These are phyloP conservation scores for Gallinago stenura DNA, from an alignment of 2,797 vertebrate genomes.

Conservation along the genomic window DNA sequence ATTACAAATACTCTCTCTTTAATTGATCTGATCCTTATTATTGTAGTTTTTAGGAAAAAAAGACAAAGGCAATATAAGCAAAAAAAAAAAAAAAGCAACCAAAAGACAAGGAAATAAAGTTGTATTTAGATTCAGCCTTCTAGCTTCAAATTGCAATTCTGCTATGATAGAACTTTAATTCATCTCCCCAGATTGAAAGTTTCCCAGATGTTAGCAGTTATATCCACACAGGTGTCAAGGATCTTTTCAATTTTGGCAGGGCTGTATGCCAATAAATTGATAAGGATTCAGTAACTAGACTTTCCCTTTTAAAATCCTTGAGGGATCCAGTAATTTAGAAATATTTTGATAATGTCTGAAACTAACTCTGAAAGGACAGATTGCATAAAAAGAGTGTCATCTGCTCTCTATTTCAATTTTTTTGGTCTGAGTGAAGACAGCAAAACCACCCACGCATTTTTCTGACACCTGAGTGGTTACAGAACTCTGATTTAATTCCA, in stretches of 20 bases:
- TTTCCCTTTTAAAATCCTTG: conserved; percentile 3
- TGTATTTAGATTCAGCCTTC: background rate
- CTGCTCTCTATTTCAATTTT: background rate
- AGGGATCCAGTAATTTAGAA: background rate
- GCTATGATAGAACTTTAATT: background rate
- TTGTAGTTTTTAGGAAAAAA: background rate
- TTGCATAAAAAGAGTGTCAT: conserved; percentile 17
- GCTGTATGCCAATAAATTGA: background rate
- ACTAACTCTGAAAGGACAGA: background rate
- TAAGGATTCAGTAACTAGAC: background rate
- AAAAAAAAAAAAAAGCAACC: background rate
- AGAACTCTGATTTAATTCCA: background rate
- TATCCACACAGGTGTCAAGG: background rate
- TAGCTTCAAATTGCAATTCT: background rate
- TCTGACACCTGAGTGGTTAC: background rate
- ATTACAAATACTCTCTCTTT: background rate
- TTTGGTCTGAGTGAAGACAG: background rate
- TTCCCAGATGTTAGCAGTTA: background rate
- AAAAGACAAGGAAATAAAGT: background rate
- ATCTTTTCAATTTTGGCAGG: background rate
- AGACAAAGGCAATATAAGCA: background rate
- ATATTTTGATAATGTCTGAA: background rate
- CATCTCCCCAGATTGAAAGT: background rate
- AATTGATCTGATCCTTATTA: background rate
- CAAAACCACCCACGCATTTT: background rate